Base-by-base conservation (phyloP, 2,888 invertebrate genomes). In the Monochamus alternatus region DNA sequence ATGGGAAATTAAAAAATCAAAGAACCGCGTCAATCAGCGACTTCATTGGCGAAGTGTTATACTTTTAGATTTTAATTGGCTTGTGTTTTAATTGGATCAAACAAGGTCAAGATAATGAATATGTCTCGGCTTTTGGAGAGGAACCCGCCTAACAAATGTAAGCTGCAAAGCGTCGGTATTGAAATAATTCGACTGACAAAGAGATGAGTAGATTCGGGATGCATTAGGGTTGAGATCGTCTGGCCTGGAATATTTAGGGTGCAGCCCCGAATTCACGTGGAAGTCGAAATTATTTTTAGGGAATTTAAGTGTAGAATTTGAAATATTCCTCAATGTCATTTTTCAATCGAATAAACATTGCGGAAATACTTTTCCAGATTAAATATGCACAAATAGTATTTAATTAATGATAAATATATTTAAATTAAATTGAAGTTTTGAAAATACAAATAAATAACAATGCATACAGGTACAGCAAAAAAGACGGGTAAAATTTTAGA, bases 31-130 rank as follows among this genome's bases (percentile, higher is more conserved):
- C 58, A 69, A 68, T 68, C 68, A 68, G 68, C 44, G 51, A 68
- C 68, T 68, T 68, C 51, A 68, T 68, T 68, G 43, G 51, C 58
- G 31, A 51, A 68, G 43, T 58, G 59, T 68, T 52, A 68, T 58
- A 68, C 58, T 68, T 68, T 68, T 59, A 68, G 58, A 51, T 68
- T 68, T 66, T 68, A 68, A 68, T 68, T 68, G 68, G 68, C 31
- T 68, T 58, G 59, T 22, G 68, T 68, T 68, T 44, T 68, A 59
- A 44, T 59, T 68, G 51, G 58, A 58, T 58, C 14, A 58, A 58
- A 32, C 58, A 68, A 59, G 68, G 68, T 59, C 68, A 43, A 59
- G 30, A 58, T 58, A 68, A 68, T 43, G 43, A 68, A 59, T 58
- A 59, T 58, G 14, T 38, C 10, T 30, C 44, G 14, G n/a, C 31